Evolutionary conservation across 1,140 invertebrate genomes (phyloP), one percentile per base, ranked within the genome.

Genomic region (Bombus affinis): DNA sequence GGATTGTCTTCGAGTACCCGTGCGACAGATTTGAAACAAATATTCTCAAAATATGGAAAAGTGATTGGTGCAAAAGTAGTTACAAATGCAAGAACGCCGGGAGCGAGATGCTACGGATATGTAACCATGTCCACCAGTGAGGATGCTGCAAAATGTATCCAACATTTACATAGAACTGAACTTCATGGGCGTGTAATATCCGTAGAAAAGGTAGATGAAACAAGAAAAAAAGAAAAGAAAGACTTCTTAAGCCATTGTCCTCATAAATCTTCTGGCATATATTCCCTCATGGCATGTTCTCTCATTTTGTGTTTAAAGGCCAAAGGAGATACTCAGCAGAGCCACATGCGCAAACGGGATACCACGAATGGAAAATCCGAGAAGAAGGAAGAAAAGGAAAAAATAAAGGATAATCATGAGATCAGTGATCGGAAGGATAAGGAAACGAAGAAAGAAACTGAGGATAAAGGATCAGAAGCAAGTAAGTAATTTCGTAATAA

Each of bases 11-110:
- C 98, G 8, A 97, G 97, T 59, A 99, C 98, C 42, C 96, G 98
- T 62, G 98, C 98, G 47, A 98, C 98, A 72, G 98, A 99, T 95
- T 95, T 99, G 83, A 99, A 99, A 94, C 96, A 97, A 81, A 96
- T 98, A 35, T 98, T 99, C 92, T 98, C 97, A 32, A 98, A 98
- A 93, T 97, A 98, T 96, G 98, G 98, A 90, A 99, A 99, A 96
- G 98, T 99, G 9, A 97, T 98, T 92, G 98, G 98, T 78, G 98
- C 98, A 0, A 99, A 99, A 96, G 98, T 99, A n/a, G 98, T 99
- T 0, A 99, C 98, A 3, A 99, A 99, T 95, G 98, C 98, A 2
- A 96, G 97, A 79, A 98, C 97, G 44, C 98, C 98, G 4, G 98
- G 98, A 37, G 97, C 98, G 35, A 96, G 98, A 77, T 99, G 98